These are phyloP conservation scores for Orestias chungarensis DNA, from an alignment of 2,797 vertebrate genomes.

Conservation along the genomic window DNA sequence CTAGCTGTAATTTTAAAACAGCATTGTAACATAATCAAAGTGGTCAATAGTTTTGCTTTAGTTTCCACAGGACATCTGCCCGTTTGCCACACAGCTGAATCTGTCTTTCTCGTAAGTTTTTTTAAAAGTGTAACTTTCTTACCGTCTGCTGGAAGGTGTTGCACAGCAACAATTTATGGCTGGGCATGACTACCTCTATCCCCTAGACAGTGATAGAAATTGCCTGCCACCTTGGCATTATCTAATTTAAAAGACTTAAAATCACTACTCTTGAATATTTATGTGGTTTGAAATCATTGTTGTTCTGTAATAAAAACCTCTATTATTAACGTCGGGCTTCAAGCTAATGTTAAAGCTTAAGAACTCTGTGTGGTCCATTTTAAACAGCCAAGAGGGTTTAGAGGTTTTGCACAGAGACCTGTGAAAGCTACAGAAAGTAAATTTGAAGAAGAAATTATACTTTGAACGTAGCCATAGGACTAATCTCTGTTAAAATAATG, in stretches of 20 bases:
- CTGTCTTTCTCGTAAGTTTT: too few relatives aligned
- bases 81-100: too few relatives aligned
- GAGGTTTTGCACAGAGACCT: too few relatives aligned
- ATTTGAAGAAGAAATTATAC: background rate
- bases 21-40: too few relatives aligned
- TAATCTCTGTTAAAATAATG: too few relatives aligned
- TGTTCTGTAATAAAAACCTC: background rate
- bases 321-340: slow-evolving; percentile 29
- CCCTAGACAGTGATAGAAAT: background rate
- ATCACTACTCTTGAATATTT: too few relatives aligned
- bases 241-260: background rate
- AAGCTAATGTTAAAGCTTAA: slow-evolving; percentile 44
- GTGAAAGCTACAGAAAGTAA: background rate
- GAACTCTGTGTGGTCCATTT: slow-evolving; percentile 21
- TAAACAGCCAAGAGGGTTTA: slow-evolving; percentile 24
- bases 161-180: background rate
- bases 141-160: background rate
- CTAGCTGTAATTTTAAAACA: too few relatives aligned
- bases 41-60: too few relatives aligned
- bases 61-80: too few relatives aligned
- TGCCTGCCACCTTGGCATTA: background rate
- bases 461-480: background rate
- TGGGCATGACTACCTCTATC: background rate
- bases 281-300: background rate
- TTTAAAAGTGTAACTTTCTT: background rate